Evolutionary conservation across 2,888 invertebrate species (phyloP), one percentile per base, ranked within the genome.

Genomic region (Frankliniella fusca): DNA sequence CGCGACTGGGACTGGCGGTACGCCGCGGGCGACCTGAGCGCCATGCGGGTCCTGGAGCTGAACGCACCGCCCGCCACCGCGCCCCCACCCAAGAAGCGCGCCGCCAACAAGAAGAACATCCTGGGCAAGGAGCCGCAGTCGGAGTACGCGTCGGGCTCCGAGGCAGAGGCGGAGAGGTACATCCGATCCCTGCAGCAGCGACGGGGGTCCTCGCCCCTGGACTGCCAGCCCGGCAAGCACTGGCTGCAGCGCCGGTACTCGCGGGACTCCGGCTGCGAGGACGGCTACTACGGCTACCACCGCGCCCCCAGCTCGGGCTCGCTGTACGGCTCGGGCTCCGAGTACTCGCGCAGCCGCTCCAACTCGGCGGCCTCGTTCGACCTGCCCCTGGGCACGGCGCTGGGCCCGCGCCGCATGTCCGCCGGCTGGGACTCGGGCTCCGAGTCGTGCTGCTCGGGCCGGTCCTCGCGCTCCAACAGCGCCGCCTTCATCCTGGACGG

Each of bases 1-100:
- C 91, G 92, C 88, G 89, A 88, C 83, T 87, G 88, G 49, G 90
- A 90, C 15, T 85, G 86, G 85, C 84, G 85, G 11, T 83, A 84
- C 80, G 90, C 90, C n/a, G 90, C 91, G 15, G 91, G 91, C 23
- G 87, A 89, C 83, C 89, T 89, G 3, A 86, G 87, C 48, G 88
- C 87, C 38, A 92, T 95, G 89, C 92, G 92, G 86, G 93, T 95
- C 76, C 93, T 93, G 86, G 95, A 95, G 87, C 89, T 95, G 88
- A 94, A 92, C 87, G 91, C 92, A 18, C 92, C 92, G 10, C 91
- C 94, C 87, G 91, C 92, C 18, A 92, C 92, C 10, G 91, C 94
- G 83, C 90, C 89, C 48, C 94, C 94, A 84, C 92, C 94, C 83
- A 94, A 94, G 89, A 94, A 94, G 87, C 90, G 89, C 18, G 83